Evolutionary conservation across 2,113 vertebrate species (phyloP), one percentile per base, ranked within the genome.

Genomic region (Paramormyrops kingsleyae): DNA sequence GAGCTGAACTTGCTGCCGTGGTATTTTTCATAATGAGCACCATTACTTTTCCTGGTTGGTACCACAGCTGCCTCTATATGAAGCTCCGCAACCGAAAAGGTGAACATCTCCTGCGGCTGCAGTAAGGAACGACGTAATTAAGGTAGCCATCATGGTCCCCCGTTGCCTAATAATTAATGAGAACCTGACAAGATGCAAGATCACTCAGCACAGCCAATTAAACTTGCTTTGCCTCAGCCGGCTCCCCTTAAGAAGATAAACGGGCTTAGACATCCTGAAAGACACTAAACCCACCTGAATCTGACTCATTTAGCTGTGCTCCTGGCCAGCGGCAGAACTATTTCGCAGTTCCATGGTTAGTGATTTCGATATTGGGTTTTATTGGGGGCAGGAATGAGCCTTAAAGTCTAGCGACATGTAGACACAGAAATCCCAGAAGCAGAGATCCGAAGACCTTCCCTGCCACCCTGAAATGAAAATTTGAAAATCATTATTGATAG

Each of bases 131-230:
- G 90, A 89, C 86, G 90, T 31, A 90, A 91, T 91, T 35, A 88
- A 90, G 90, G 91, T 42, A 56, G 66, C 91, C 87, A 74, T 31
- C 88, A 39, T 17, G 0, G 15, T 56, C 39, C 87, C 42, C 56
- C n/a, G 27, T 70, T 84, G 52, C 53, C 31, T 10, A 7, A 42
- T n/a, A 19, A 90, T 88, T 92, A 91, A 92, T 93, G 87, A 92
- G 89, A 90, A 87, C 84, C 52, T 3, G 87, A 31, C 85, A 91
- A 42, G 92, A 93, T 93, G 88, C 89, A 89, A 62, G 53, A 89
- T 91, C 87, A 90, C 66, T 84, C 86, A 83, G 91, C 92, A 93
- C 92, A 92, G 91, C 93, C 93, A 94, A 92, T 95, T 94, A 94
- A 94, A 92, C 89, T 46, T 87, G 80, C 91, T 52, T 90, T 85